Conservation (phyloP, 2,113 vertebrate species). For the Himantopus leucocephalus region DNA sequence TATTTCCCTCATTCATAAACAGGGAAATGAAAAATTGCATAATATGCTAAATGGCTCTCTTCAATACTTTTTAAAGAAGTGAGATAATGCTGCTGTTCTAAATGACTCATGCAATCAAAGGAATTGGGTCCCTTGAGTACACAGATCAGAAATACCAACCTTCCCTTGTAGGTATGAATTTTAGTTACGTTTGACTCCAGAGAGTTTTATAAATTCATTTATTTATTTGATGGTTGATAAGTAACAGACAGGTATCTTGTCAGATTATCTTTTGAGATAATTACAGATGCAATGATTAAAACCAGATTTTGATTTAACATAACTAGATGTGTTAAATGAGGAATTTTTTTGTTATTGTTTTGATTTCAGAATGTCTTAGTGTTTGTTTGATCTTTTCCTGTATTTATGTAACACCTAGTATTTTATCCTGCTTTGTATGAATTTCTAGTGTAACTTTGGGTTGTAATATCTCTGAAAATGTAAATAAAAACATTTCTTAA, state of each 20-base stretch:
- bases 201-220: not conserved
- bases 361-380: not conserved
- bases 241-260: not conserved
- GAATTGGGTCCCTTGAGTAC: not conserved
- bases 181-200: not conserved
- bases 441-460: not conserved
- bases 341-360: not conserved
- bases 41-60: not conserved
- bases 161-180: not conserved
- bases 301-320: not conserved
- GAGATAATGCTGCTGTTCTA: not conserved
- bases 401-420: not conserved
- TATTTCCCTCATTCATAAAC: not conserved
- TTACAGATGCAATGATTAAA: not conserved
- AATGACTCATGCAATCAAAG: not conserved
- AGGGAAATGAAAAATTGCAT: not conserved
- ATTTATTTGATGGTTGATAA: not conserved
- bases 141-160: not conserved
- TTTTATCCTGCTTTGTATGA: not conserved
- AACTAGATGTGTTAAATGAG: not conserved
- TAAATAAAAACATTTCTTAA: conserved; percentile 7
- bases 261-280: not conserved
- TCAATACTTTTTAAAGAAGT: not conserved
- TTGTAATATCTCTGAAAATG: not conserved
- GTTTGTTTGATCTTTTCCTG: not conserved